Evolutionary conservation across 2,888 invertebrate species (phyloP).

Genomic region (Aromia moschata): DNA sequence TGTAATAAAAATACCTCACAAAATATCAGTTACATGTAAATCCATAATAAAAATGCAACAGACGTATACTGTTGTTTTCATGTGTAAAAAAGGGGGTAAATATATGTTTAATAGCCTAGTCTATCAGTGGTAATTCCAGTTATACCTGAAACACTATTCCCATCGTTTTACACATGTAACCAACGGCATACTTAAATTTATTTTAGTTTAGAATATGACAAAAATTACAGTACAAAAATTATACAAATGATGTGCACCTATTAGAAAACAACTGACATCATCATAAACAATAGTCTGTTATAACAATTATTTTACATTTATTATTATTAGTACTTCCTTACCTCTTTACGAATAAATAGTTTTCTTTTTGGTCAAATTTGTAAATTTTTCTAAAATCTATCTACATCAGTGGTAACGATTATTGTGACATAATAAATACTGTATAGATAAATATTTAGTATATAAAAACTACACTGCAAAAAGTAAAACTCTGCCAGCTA

Average conservation of each 20-base stretch:
- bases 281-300: constrained; percentile 16
- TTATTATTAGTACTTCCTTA: constrained; percentile 22
- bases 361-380: constrained; percentile 51
- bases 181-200: constrained; percentile 15
- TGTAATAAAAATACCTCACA: constrained; percentile 35
- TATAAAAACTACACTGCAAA: constrained; percentile 38
- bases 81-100: constrained; percentile 11
- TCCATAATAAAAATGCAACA: constrained; percentile 27
- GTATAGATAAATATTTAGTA: constrained; percentile 43
- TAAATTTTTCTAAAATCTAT: constrained; percentile 51
- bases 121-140: not conserved
- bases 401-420: constrained; percentile 46
- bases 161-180: constrained; percentile 17
- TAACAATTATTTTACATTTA: constrained; percentile 25
- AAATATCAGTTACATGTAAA: constrained; percentile 30
- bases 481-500: constrained; percentile 16
- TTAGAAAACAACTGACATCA: constrained; percentile 14
- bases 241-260: constrained; percentile 15
- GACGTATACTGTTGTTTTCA: constrained; percentile 10
- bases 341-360: constrained; percentile 13
- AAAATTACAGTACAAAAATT: constrained; percentile 21
- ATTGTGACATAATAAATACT: constrained; percentile 42
- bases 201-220: constrained; percentile 20
- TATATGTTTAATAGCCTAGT: not conserved
- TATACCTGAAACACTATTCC: not conserved